phyloP scores from a whole-genome alignment of 2,113 vertebrate genomes.

The Gulo gulo region DNA sequence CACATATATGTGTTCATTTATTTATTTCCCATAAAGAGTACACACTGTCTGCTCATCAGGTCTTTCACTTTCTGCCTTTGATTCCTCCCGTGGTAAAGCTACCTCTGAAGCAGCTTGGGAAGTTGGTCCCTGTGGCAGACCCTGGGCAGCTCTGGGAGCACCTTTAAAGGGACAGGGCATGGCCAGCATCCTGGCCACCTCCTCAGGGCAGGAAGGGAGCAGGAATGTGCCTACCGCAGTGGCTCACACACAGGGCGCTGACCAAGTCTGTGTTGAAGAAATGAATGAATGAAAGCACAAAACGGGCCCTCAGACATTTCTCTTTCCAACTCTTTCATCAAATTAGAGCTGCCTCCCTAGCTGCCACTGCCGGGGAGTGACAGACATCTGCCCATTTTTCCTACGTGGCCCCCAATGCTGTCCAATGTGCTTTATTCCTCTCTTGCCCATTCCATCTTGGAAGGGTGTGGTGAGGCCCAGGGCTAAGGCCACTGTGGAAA shows the following conservation, averaged over 20 bases:
- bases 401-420: too few species aligned
- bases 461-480: not conserved
- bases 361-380: not conserved
- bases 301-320: not conserved
- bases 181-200: not conserved
- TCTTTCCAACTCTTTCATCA: not conserved
- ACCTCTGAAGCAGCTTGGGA: not conserved
- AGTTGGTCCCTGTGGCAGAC: not conserved
- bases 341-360: not conserved
- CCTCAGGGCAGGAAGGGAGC: not conserved
- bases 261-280: not conserved
- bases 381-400: not conserved
- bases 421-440: not conserved
- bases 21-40: slow-evolving; percentile 47
- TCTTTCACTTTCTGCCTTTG: slow-evolving; percentile 28
- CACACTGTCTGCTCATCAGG: not conserved
- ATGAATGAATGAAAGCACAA: not conserved
- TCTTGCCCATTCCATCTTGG: not conserved
- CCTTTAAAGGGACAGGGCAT: not conserved
- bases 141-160: not conserved
- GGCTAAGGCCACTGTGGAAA: not conserved
- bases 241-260: not conserved
- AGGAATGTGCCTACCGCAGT: too few species aligned
- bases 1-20: not conserved
- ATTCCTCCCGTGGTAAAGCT: not conserved